Evolutionary conservation across 2,888 invertebrate genomes (phyloP), one percentile per base, ranked within the genome.

Genomic region (Melanchra persicariae): DNA sequence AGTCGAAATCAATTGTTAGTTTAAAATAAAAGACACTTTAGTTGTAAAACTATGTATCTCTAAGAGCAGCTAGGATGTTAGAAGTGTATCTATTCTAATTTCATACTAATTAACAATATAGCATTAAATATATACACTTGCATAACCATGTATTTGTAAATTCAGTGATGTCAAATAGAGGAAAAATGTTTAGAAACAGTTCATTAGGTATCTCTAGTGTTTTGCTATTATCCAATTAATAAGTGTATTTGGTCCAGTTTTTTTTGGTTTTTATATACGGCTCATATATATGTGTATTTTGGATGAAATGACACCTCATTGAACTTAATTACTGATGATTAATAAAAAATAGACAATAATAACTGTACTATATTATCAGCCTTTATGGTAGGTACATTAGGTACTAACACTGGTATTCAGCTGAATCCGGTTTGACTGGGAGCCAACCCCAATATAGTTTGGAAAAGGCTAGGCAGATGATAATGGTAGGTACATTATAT

Each of bases 21-120:
- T 80, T 57, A 76, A 78, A 65, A 74, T 73, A 84, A 84, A 84
- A 84, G 85, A 84, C 85, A 84, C 68, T 74, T 82, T 85, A 85
- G 76, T 74, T 83, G 30, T 69, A 68, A 74, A 74, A 74, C 62
- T 81, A 59, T 71, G 62, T 79, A 79, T 74, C 19, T 71, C 24
- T 71, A 73, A 65, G 60, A 76, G 47, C 76, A 73, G 82, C 40
- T 54, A 64, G 72, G 62, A 55, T 82, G 70, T 70, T 65, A 45
- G 5, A 4, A 30, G 22, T 55, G 19, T 51, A 81, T 67, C 75
- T 64, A 49, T 61, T 68, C 57, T 62, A 47, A 47, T 63, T 49
- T 58, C 47, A 34, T 45, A 55, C 22, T 43, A 26, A 60, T 55
- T 8, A 65, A 61, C 34, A 37, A 66, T 72, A n/a, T 54, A 54